A percentile compares a stretch with the other conserved stretches of the same genome.
Evolutionary conservation across 2,797 vertebrate genomes (phyloP).

Genomic region (Rhodeus uyekii): DNA sequence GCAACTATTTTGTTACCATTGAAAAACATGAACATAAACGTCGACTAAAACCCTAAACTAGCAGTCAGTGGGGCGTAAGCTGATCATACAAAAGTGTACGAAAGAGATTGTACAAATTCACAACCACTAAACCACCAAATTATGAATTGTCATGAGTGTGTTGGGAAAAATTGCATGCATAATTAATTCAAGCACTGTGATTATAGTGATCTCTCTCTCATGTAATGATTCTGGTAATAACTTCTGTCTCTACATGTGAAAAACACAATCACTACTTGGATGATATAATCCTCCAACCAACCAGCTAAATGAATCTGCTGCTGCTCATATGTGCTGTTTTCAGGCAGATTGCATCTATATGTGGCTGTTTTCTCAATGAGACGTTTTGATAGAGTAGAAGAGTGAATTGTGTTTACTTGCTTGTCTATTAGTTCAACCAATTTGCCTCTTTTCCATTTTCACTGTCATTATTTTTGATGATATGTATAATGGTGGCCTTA

Average conservation of each 20-base stretch:
- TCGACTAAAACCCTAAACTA: neutral
- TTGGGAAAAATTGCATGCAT: neutral
- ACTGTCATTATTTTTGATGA: neutral
- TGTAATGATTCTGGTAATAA: conserved; percentile 79
- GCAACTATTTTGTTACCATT: neutral
- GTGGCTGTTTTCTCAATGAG: conserved; percentile 23
- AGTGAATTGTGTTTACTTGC: neutral
- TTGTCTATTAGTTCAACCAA: neutral
- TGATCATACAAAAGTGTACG: neutral
- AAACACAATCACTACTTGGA: conserved; percentile 88
- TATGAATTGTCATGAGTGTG: neutral
- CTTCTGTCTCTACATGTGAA: conserved; percentile 81
- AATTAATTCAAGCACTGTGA: neutral
- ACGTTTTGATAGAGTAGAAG: neutral
- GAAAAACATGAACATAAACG: neutral
- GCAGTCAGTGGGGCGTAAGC: neutral
- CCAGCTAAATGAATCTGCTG: conserved; percentile 73
- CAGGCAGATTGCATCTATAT: conserved; percentile 83
- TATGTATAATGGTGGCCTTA: neutral
- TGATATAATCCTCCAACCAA: conserved; percentile 86
- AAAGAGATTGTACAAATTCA: neutral
- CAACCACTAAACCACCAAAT: neutral
- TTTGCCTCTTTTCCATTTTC: neutral
- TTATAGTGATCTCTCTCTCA: neutral
- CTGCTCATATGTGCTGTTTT: conserved; percentile 82